These are phyloP conservation scores for Coturnix japonica DNA, from an alignment of 2,113 vertebrate species.

Conservation along the genomic window DNA sequence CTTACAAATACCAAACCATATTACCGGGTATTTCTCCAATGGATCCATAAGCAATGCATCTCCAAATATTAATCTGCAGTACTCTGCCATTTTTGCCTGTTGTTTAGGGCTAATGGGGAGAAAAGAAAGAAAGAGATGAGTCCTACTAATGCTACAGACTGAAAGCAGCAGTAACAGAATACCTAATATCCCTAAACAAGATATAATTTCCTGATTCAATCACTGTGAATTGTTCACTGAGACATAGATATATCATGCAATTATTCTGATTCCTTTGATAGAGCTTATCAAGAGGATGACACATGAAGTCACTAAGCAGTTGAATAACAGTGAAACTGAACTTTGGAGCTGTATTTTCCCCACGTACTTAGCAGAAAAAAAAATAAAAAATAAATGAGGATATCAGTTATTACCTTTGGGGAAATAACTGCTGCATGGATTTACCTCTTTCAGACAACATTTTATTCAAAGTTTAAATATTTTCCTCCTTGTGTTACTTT, in stretches of 20 bases:
- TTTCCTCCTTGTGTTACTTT: neutral
- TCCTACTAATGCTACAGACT: neutral
- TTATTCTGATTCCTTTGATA: neutral
- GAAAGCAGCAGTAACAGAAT: neutral
- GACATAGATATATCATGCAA: neutral
- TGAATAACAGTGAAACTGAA: neutral
- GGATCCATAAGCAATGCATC: constrained; percentile 93
- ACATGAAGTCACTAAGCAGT: neutral
- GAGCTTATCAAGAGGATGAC: neutral
- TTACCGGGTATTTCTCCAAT: constrained; percentile 96
- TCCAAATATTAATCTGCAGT: constrained; percentile 97
- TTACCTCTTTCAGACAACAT: neutral
- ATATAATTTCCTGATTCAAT: neutral
- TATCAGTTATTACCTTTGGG: neutral
- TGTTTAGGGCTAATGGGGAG: constrained; percentile 88
- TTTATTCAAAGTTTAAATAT: neutral
- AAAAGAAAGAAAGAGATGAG: constrained; percentile 19
- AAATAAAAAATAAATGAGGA: neutral
- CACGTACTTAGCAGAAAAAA: neutral
- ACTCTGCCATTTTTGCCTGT: constrained; percentile 99
- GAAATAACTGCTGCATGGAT: neutral
- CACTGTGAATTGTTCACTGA: neutral
- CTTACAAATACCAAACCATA: constrained; percentile 23
- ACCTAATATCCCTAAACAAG: constrained; percentile 1
- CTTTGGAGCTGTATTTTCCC: neutral